A percentile compares a stretch with the other conserved stretches of the same genome.
phyloP scores from a whole-genome alignment of 2,113 vertebrate species.

The Lepus timidus region DNA sequence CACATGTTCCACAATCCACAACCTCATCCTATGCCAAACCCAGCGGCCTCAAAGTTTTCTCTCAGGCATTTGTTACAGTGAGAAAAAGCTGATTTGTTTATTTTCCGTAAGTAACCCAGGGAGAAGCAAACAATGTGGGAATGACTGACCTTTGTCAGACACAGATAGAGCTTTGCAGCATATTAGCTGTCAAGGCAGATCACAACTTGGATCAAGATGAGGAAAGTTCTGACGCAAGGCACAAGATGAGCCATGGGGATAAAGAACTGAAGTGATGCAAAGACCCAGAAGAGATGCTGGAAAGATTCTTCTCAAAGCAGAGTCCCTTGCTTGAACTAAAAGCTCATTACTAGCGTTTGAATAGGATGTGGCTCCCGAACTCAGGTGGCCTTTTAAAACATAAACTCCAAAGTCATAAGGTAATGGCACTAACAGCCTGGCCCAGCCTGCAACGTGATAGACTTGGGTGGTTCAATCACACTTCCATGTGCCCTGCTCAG shows the following conservation, averaged over 20 bases:
- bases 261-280: neutral
- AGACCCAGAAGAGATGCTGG: neutral
- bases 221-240: neutral
- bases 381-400: too few relatives aligned
- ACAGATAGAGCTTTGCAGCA: neutral
- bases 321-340: neutral
- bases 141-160: neutral
- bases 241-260: neutral
- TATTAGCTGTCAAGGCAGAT: neutral
- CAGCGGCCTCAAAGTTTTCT: too few relatives aligned
- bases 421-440: too few relatives aligned
- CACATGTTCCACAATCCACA: too few relatives aligned
- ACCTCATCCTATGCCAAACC: too few relatives aligned
- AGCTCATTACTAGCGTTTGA: neutral
- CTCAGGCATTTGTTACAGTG: too few relatives aligned
- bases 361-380: too few relatives aligned
- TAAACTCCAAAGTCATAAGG: too few relatives aligned
- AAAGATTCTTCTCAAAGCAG: neutral
- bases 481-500: conserved; percentile 69
- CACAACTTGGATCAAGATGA: neutral
- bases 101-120: neutral
- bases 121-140: neutral
- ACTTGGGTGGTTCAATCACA: conserved; percentile 31
- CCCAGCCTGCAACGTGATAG: conserved; percentile 47
- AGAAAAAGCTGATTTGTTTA: too few relatives aligned